These are phyloP conservation scores for Gymnoscelis rufifasciata DNA, from an alignment of 2,888 invertebrate species.

Conservation along the genomic window DNA sequence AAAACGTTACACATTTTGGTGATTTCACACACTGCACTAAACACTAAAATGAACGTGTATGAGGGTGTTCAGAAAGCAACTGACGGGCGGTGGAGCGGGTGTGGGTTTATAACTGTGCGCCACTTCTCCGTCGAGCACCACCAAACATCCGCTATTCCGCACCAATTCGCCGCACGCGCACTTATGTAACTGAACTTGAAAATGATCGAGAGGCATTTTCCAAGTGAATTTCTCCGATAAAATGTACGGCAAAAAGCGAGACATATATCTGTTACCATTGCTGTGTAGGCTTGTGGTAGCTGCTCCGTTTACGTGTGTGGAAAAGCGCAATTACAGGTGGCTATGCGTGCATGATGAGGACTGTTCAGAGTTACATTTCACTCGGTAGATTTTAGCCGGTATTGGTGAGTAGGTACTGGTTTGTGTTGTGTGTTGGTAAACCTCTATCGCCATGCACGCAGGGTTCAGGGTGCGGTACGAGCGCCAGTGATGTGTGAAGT, in stretches of 20 bases:
- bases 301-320: conserved; percentile 45
- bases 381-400: conserved; percentile 51
- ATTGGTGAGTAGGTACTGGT: conserved; percentile 25
- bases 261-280: conserved; percentile 61
- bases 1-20: conserved; percentile 66
- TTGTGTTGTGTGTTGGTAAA: conserved; percentile 35
- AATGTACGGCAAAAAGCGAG: conserved; percentile 74
- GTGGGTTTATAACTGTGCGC: conserved; percentile 75
- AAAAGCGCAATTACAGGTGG: conserved; percentile 53
- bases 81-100: conserved; percentile 62
- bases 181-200: conserved; percentile 80
- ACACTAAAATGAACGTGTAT: conserved; percentile 61
- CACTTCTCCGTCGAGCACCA: conserved; percentile 72
- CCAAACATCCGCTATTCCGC: conserved; percentile 80
- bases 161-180: conserved; percentile 77
- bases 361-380: conserved; percentile 59
- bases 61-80: conserved; percentile 70
- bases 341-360: conserved; percentile 54
- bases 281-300: conserved; percentile 34
- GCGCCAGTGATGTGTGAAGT: conserved; percentile 30
- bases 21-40: conserved; percentile 63
- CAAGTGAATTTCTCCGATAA: conserved; percentile 79
- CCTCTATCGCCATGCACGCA: conserved; percentile 44
- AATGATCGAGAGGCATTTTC: conserved; percentile 78
- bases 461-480: conserved; percentile 43